Base-by-base conservation (phyloP, 1,140 invertebrate species). In the Zaprionus inermis region DNA sequence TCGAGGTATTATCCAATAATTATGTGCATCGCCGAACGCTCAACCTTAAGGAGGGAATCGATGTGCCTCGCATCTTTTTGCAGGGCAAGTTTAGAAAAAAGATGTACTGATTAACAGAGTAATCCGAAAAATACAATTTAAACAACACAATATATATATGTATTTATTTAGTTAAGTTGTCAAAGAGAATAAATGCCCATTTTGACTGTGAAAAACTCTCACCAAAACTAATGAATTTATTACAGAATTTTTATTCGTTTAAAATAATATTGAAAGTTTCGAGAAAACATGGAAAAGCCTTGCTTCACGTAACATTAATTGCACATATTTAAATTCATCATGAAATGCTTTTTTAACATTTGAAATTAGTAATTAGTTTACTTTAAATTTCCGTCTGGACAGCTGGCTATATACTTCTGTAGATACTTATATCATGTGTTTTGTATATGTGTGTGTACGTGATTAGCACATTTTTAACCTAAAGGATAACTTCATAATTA, bases 1-100 rank as follows among this genome's bases (percentile, higher is more conserved):
- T 98, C 92, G 92, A 95, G 78, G 92, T 95, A 0, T 56, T 95
- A 0, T 91, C 86, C 32, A 96, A 96, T 90, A 93, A 93, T 1
- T 99, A 98, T 92, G 93, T 99, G 10, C 94, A 97, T 79, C 94
- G 98, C 52, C 94, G 97, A 69, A 99, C 98, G 0, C 93, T 98
- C 0, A 99, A 99, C 92, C 93, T 96, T 34, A 99, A 99, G 89
- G 97, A 99, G 93, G 96, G 96, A 22, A 94, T 99, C 52, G 95
- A 98, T 95, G 97, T 98, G 0, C 96, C 96, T 0, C 94, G 98
- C 65, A 96, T 98, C 78, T 99, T 98, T 94, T 94, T 99, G 9
- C 98, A 99, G 93, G 97, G 95, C 16, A 98, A 98, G 94, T 98
- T 97, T 92, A 91, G 81, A 12, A 97, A 96, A 85, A 93, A 51